A percentile compares a stretch with the other conserved stretches of the same genome.
Evolutionary conservation across 2,797 vertebrate species (phyloP).

Genomic region (Bradypus variegatus): DNA sequence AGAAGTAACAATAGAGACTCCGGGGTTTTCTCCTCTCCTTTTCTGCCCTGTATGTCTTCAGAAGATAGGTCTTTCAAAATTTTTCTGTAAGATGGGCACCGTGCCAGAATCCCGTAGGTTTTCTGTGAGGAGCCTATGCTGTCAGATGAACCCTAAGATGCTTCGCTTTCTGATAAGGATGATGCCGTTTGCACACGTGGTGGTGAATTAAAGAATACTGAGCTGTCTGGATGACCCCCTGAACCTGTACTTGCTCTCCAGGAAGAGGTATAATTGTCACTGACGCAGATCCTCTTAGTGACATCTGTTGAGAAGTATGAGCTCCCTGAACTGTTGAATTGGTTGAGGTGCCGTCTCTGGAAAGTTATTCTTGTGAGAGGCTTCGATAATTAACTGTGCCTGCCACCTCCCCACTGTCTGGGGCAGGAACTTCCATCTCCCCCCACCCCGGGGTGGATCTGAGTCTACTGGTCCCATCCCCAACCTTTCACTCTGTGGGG

Average conservation of each 20-base stretch:
- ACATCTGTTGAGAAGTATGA: conserved; percentile 86
- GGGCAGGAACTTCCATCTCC: conserved; percentile 63
- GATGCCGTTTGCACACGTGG: conserved; percentile 65
- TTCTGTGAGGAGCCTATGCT: conserved; percentile 86
- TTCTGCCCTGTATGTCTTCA: conserved; percentile 81
- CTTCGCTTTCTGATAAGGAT: conserved; percentile 85
- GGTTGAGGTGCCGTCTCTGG: conserved; percentile 80
- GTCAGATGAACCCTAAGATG: conserved; percentile 92
- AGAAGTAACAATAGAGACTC: conserved; percentile 79
- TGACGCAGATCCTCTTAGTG: too few species aligned
- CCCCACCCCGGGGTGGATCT: conserved; percentile 47
- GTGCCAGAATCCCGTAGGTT: conserved; percentile 85
- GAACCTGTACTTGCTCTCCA: too few species aligned
- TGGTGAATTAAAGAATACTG: too few species aligned
- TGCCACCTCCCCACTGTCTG: conserved; percentile 37
- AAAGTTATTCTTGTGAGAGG: conserved; percentile 83
- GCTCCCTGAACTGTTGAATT: conserved; percentile 82
- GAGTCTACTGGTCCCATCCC: conserved; percentile 23
- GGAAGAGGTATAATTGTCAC: too few species aligned
- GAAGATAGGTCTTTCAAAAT: conserved; percentile 93
- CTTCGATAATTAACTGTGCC: conserved; percentile 84
- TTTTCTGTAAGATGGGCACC: conserved; percentile 84
- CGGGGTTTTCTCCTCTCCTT: conserved; percentile 80
- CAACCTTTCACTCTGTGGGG: conserved; percentile 22
- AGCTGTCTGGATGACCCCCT: too few species aligned